phyloP scores from a whole-genome alignment of 2,113 vertebrate species.

The Garra rufa region DNA sequence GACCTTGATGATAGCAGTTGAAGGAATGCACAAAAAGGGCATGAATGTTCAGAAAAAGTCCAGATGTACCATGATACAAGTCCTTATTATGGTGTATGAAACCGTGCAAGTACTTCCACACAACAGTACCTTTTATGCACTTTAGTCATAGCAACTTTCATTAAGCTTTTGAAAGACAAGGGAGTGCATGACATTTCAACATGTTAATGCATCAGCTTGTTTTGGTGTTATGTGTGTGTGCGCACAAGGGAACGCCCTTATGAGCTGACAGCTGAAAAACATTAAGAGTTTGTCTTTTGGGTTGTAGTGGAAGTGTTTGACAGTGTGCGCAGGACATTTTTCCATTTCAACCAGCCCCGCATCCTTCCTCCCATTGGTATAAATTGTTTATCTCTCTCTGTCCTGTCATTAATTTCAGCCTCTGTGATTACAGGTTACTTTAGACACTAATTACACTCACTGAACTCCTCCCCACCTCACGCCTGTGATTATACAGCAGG shows the following conservation, averaged over 20 bases:
- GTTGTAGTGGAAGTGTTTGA: constrained; percentile 25
- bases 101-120: not conserved
- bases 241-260: not conserved
- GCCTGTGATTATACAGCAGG: constrained; percentile 37
- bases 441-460: constrained; percentile 55
- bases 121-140: not conserved
- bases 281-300: constrained; percentile 5
- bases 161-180: not conserved
- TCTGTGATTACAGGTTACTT: constrained; percentile 57
- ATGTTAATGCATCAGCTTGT: not conserved
- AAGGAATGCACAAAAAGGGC: not conserved
- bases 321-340: not conserved
- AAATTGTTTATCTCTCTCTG: constrained; percentile 49
- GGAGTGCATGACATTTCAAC: not conserved
- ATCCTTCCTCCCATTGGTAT: constrained; percentile 25
- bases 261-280: constrained; percentile 1
- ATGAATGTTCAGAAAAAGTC: not conserved
- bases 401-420: constrained; percentile 54
- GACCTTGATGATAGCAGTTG: not conserved
- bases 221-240: not conserved
- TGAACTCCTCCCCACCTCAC: constrained; percentile 50
- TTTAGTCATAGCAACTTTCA: not conserved
- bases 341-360: constrained; percentile 11
- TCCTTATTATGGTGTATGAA: not conserved
- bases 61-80: not conserved